These are phyloP conservation scores for Pan paniscus DNA, from an alignment of 2,113 vertebrate species.

Conservation along the genomic window DNA sequence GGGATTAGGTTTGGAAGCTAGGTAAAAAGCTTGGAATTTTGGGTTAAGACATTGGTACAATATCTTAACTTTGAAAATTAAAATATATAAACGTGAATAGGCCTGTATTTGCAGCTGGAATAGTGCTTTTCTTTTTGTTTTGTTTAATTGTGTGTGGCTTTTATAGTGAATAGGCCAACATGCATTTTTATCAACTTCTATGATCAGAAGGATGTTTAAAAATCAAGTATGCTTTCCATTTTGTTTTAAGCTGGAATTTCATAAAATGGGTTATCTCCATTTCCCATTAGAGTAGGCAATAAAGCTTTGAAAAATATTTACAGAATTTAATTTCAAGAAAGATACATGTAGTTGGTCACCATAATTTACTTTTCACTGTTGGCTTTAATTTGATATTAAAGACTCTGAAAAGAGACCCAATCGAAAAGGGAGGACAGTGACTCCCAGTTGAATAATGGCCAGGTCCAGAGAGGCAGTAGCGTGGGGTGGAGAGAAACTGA, in stretches of 20 bases:
- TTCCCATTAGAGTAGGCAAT: not conserved
- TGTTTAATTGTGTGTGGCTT: not conserved
- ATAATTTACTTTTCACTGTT: not conserved
- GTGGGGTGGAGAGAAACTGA: not conserved
- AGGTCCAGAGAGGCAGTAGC: not conserved
- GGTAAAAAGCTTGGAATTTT: not conserved
- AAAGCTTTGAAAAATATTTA: not conserved
- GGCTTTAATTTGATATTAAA: not conserved
- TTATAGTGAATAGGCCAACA: not conserved
- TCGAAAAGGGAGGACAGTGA: not conserved
- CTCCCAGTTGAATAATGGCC: not conserved
- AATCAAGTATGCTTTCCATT: not conserved
- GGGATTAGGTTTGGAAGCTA: not conserved
- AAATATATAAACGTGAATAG: not conserved
- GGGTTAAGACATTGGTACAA: not conserved
- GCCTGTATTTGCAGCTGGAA: not conserved
- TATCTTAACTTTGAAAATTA: conserved; percentile 1
- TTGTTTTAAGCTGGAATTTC: conserved; percentile 2
- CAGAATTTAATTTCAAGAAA: not conserved
- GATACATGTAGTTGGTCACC: not conserved
- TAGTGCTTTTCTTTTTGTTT: not conserved
- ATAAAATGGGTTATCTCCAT: not conserved
- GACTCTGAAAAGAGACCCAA: not conserved
- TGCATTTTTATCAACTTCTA: not conserved
- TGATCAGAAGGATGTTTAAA: not conserved